These are phyloP conservation scores for Papilio demoleus DNA, from an alignment of 2,888 invertebrate genomes.

Conservation along the genomic window DNA sequence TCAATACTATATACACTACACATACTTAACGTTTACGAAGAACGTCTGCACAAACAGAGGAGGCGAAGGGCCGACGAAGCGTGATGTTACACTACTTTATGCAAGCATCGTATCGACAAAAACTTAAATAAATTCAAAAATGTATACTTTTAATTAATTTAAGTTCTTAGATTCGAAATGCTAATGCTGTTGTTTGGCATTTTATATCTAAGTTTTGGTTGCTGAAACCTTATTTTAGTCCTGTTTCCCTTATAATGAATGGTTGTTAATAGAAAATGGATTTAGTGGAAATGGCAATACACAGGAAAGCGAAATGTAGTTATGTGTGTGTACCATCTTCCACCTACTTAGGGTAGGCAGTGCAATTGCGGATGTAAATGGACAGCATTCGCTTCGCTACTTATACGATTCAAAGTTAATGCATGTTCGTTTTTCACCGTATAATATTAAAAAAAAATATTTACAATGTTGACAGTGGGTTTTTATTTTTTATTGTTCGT, in stretches of 20 bases:
- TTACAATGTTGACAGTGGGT: too few relatives aligned
- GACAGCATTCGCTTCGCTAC: too few relatives aligned
- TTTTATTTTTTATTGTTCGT: background rate
- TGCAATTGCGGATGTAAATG: too few relatives aligned
- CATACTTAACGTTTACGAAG: background rate
- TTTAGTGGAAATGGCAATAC: too few relatives aligned
- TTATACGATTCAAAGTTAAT: too few relatives aligned
- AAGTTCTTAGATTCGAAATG: background rate
- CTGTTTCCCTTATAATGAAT: too few relatives aligned
- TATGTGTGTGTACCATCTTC: background rate
- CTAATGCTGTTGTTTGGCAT: background rate
- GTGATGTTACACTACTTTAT: conserved; percentile 6
- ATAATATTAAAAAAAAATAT: too few relatives aligned
- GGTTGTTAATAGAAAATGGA: too few relatives aligned
- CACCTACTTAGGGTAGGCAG: too few relatives aligned
- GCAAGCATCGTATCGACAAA: background rate
- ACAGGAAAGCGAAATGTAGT: too few relatives aligned
- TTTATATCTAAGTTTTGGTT: background rate
- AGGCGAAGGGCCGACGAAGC: conserved; percentile 2
- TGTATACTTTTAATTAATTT: background rate
- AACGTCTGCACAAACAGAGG: conserved; percentile 20
- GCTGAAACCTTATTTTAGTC: too few relatives aligned
- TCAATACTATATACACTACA: conserved; percentile 1
- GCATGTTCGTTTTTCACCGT: too few relatives aligned
- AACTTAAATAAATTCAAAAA: background rate